These are phyloP conservation scores for Elephantulus edwardii DNA, from an alignment of 2,113 vertebrate species.

Conservation along the genomic window DNA sequence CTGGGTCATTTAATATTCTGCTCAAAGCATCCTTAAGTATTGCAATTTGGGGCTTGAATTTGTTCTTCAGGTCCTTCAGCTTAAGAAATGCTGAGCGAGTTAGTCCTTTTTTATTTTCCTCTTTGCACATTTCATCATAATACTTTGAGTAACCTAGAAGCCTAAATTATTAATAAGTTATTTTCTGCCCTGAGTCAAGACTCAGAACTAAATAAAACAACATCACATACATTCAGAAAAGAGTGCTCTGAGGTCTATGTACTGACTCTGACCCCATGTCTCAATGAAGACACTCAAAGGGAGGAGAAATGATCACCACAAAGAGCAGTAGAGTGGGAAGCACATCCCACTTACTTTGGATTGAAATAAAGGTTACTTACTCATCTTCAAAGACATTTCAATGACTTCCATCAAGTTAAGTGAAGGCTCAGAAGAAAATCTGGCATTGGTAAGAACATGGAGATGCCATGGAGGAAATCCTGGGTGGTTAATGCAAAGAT, in stretches of 20 bases:
- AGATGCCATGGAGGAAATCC: background rate
- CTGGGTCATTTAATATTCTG: no score
- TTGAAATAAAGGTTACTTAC: constrained; percentile 50
- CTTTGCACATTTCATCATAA: no score
- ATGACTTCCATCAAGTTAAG: background rate
- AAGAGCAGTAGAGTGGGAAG: background rate
- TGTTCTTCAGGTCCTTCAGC: no score
- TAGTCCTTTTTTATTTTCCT: no score
- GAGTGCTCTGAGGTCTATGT: constrained; percentile 70
- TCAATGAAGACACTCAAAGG: constrained; percentile 67
- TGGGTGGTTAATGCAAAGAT: background rate
- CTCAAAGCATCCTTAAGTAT: no score
- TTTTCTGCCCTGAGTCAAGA: constrained; percentile 78
- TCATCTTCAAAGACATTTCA: constrained; percentile 63
- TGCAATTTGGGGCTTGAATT: no score
- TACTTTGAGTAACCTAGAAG: constrained; percentile 81
- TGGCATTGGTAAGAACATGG: background rate
- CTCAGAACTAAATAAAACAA: constrained; percentile 82
- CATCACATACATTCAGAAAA: constrained; percentile 69
- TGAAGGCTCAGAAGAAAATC: background rate
- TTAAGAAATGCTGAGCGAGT: no score
- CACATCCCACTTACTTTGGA: background rate
- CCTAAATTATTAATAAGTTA: constrained; percentile 82
- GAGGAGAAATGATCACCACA: constrained; percentile 66
- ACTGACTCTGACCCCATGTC: constrained; percentile 73